These are phyloP conservation scores for Peucedramus taeniatus DNA, from an alignment of 2,113 vertebrate genomes.

Conservation along the genomic window DNA sequence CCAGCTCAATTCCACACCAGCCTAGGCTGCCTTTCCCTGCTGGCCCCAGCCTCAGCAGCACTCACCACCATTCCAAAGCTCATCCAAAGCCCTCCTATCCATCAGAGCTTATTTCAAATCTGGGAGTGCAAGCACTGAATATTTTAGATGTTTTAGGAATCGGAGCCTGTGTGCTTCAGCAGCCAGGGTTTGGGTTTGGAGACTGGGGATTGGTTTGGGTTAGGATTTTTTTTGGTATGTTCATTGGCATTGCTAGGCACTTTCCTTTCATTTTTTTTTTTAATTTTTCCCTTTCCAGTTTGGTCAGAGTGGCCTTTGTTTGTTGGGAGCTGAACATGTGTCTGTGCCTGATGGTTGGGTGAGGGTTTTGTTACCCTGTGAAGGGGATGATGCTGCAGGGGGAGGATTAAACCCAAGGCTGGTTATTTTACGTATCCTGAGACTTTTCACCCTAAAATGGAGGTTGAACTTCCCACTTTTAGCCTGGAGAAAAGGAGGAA, in stretches of 20 bases:
- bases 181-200: not conserved
- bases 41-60: not conserved
- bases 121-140: not conserved
- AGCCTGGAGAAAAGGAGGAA: not conserved
- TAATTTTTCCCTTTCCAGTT: not conserved
- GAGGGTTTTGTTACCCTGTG: not conserved
- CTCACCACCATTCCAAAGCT: not conserved
- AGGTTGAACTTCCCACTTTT: not conserved
- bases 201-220: not conserved
- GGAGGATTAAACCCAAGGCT: not conserved
- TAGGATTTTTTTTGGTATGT: too few relatives aligned
- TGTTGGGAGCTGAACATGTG: fast-evolving
- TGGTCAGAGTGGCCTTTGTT: not conserved
- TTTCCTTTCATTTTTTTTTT: not conserved
- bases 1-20: not conserved
- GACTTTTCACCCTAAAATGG: not conserved
- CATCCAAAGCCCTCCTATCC: not conserved
- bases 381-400: not conserved
- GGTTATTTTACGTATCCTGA: fast-evolving
- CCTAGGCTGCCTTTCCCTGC: not conserved
- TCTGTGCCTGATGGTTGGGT: not conserved
- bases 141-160: not conserved
- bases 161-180: fast-evolving
- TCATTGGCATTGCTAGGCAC: not conserved
- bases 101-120: not conserved